Evolutionary conservation across 2,888 invertebrate species (phyloP).

Genomic region (Thereva unica): DNA sequence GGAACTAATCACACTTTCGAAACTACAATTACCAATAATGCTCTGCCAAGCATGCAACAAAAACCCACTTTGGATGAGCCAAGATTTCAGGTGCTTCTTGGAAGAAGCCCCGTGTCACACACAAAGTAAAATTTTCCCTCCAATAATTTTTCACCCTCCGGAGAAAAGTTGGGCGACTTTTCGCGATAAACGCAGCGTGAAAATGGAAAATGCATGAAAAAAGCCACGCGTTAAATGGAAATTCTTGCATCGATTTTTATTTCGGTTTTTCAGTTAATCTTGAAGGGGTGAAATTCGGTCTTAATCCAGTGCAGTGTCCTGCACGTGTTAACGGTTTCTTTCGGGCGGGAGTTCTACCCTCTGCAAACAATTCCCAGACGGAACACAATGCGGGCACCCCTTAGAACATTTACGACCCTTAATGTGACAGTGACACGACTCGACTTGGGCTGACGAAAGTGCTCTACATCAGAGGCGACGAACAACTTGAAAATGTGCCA

Average conservation of each 20-base stretch:
- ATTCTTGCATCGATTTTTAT: slow-evolving; percentile 12
- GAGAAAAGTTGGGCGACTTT: too few relatives aligned
- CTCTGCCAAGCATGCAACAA: too few relatives aligned
- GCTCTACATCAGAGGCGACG: neutral
- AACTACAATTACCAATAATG: too few relatives aligned
- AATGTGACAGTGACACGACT: slow-evolving; percentile 19
- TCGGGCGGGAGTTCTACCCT: slow-evolving; percentile 11
- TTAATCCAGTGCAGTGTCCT: neutral
- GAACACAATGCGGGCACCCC: neutral
- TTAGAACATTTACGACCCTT: neutral
- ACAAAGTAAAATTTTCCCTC: too few relatives aligned
- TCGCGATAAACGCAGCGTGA: too few relatives aligned
- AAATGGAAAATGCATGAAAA: too few relatives aligned
- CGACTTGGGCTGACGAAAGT: slow-evolving; percentile 1
- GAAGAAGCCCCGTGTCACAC: too few relatives aligned
- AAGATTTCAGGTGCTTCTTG: too few relatives aligned
- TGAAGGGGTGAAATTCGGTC: slow-evolving; percentile 13
- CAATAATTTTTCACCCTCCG: too few relatives aligned
- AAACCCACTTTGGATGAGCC: too few relatives aligned
- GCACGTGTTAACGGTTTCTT: slow-evolving; percentile 17
- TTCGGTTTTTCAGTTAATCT: neutral
- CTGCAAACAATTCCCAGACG: neutral
- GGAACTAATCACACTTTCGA: too few relatives aligned
- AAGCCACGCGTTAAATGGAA: too few relatives aligned
- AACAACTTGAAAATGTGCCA: slow-evolving; percentile 25